A percentile compares a stretch with the other conserved stretches of the same genome.
Conservation (phyloP, 2,888 invertebrate species). For the Mythimna vitellina region DNA sequence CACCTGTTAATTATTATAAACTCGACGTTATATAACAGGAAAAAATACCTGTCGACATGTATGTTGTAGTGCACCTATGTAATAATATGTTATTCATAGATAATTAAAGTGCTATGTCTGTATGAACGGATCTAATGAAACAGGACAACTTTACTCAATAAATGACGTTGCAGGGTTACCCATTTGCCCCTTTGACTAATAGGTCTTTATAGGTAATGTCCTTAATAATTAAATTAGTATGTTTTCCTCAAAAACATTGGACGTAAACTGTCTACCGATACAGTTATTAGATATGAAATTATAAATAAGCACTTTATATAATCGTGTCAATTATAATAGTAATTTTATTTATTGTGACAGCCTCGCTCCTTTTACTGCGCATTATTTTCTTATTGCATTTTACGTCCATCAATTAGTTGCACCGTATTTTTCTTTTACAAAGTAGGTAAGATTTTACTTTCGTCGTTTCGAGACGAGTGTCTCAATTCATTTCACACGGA, state of each 20-base stretch:
- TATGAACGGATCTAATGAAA: slow-evolving; percentile 9
- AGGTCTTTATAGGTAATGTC: background rate
- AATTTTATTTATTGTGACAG: background rate
- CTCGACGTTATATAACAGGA: slow-evolving; percentile 16
- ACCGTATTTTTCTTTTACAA: background rate
- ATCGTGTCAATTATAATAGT: background rate
- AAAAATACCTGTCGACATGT: slow-evolving; percentile 22
- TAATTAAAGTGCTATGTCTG: slow-evolving; percentile 9
- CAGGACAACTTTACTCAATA: slow-evolving; percentile 37
- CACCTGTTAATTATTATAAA: background rate
- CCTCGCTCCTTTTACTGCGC: slow-evolving; percentile 2
- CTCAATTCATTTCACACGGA: slow-evolving; percentile 1
- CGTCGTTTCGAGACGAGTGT: background rate
- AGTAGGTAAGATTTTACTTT: slow-evolving; percentile 6
- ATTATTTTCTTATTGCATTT: slow-evolving; percentile 22
- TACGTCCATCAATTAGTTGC: background rate
- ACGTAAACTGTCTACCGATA: background rate
- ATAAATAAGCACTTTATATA: background rate
- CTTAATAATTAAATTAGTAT: background rate
- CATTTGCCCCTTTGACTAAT: slow-evolving; percentile 2
- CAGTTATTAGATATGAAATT: background rate
- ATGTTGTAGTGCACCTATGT: slow-evolving; percentile 1
- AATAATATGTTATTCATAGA: slow-evolving; percentile 23
- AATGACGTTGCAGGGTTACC: slow-evolving; percentile 23
- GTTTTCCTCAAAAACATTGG: background rate